A percentile compares a stretch with the other conserved stretches of the same genome.
Conservation (phyloP, 2,113 vertebrate genomes). For the Notothenia coriiceps region DNA sequence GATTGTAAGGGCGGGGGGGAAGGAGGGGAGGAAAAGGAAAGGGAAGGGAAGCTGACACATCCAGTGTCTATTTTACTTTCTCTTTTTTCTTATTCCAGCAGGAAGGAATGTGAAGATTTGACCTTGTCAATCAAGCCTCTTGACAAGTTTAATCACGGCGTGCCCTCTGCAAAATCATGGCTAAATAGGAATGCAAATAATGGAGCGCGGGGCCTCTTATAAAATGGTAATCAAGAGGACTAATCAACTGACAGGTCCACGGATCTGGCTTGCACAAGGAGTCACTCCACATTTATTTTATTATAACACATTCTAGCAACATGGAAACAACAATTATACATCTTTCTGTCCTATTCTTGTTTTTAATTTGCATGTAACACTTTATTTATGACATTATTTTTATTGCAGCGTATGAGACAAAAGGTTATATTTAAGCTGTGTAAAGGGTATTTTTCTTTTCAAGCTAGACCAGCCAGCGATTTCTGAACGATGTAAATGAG, state of each 20-base stretch:
- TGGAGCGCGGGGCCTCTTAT: conserved; percentile 97
- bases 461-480: conserved; percentile 72
- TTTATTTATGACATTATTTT: conserved; percentile 53
- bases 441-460: conserved; percentile 71
- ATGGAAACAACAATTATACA: conserved; percentile 56
- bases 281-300: conserved; percentile 89
- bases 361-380: conserved; percentile 40
- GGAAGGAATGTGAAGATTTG: conserved; percentile 98
- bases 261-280: conserved; percentile 91
- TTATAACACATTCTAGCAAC: conserved; percentile 81
- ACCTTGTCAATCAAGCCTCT: conserved; percentile 98
- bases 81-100: conserved; percentile 85
- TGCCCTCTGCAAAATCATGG: conserved; percentile 96
- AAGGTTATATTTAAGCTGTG: conserved; percentile 78
- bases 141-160: conserved; percentile 99
- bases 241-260: conserved; percentile 99
- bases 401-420: conserved; percentile 52
- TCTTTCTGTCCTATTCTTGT: conserved; percentile 69
- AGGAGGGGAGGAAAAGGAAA: conserved; percentile 78
- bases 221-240: conserved; percentile 99
- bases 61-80: conserved; percentile 81
- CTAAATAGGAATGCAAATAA: conserved; percentile 99
- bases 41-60: conserved; percentile 89
- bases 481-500: conserved; percentile 88
- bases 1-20: conserved; percentile 83